These are phyloP conservation scores for Acrobeloides nanus DNA, from an alignment of 2,888 invertebrate species.

Conservation along the genomic window DNA sequence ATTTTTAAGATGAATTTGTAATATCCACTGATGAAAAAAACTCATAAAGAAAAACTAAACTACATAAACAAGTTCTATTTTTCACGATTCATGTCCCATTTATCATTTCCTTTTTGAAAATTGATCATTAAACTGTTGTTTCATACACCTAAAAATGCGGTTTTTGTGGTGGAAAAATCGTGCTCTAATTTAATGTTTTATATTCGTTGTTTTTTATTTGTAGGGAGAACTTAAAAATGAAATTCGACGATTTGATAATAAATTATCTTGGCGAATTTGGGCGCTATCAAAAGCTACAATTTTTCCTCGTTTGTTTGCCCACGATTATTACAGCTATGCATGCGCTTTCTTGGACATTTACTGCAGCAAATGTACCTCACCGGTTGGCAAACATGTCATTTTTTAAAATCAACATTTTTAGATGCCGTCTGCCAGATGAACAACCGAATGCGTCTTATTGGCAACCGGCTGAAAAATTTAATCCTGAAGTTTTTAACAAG, in stretches of 20 bases:
- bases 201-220: too few species aligned
- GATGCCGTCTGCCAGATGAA: slow-evolving; percentile 34
- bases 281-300: slow-evolving; percentile 44
- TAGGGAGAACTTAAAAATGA: slow-evolving; percentile 28
- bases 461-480: not conserved
- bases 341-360: slow-evolving; percentile 53
- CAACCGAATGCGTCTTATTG: slow-evolving; percentile 22
- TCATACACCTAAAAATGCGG: not conserved
- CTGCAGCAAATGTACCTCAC: slow-evolving; percentile 40
- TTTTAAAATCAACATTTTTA: slow-evolving; percentile 11
- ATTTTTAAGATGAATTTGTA: too few species aligned
- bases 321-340: slow-evolving; percentile 52
- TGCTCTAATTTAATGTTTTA: not conserved
- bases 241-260: slow-evolving; percentile 52
- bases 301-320: slow-evolving; percentile 49
- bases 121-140: not conserved
- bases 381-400: slow-evolving; percentile 6
- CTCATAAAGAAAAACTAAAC: too few species aligned
- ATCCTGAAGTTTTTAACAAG: not conserved
- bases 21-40: too few species aligned
- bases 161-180: not conserved
- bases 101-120: too few species aligned
- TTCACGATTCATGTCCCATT: too few species aligned
- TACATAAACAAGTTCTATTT: too few species aligned
- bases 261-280: slow-evolving; percentile 53